Percentiles rank a stretch among this genome's conserved stretches.
Evolutionary conservation across 2,113 vertebrate genomes (phyloP).

Genomic region (Neolamprologus falcicula): DNA sequence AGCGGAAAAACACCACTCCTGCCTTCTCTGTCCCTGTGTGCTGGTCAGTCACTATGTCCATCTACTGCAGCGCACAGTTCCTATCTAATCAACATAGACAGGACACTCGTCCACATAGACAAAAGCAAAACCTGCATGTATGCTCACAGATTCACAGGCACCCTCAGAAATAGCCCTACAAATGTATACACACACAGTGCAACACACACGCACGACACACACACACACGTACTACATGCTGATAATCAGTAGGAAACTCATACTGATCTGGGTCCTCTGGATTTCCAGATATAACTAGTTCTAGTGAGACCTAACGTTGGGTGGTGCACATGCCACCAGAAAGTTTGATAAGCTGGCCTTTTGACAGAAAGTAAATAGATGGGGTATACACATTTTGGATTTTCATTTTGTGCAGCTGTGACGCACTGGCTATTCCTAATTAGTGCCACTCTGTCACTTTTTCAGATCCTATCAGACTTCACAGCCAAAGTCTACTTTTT

Average conservation of each 20-base stretch:
- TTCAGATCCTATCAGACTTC: not conserved
- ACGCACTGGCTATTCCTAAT: not conserved
- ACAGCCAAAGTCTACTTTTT: not conserved
- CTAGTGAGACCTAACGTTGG: slow-evolving; percentile 1
- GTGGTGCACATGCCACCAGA: slow-evolving; percentile 22
- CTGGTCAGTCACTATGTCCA: slow-evolving; percentile 54
- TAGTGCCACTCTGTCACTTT: not conserved
- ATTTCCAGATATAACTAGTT: slow-evolving; percentile 8
- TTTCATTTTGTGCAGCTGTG: slow-evolving; percentile 1
- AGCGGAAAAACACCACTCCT: slow-evolving; percentile 54
- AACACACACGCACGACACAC: not conserved
- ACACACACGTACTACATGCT: not conserved
- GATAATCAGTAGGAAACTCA: slow-evolving; percentile 9
- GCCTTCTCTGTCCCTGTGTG: slow-evolving; percentile 22
- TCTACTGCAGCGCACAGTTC: slow-evolving; percentile 36
- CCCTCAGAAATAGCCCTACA: slow-evolving; percentile 34
- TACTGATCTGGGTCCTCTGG: slow-evolving; percentile 20
- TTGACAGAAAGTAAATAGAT: not conserved
- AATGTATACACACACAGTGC: slow-evolving; percentile 40
- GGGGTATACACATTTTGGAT: not conserved
- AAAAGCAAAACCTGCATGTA: slow-evolving; percentile 12
- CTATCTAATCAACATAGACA: slow-evolving; percentile 70
- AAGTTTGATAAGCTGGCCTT: not conserved
- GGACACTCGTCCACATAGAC: slow-evolving; percentile 46
- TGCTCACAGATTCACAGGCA: slow-evolving; percentile 22